Percentiles rank a stretch among this genome's conserved stretches.
These are phyloP conservation scores for Agonopterix subpropinquella DNA, from an alignment of 2,888 invertebrate genomes.

Conservation along the genomic window DNA sequence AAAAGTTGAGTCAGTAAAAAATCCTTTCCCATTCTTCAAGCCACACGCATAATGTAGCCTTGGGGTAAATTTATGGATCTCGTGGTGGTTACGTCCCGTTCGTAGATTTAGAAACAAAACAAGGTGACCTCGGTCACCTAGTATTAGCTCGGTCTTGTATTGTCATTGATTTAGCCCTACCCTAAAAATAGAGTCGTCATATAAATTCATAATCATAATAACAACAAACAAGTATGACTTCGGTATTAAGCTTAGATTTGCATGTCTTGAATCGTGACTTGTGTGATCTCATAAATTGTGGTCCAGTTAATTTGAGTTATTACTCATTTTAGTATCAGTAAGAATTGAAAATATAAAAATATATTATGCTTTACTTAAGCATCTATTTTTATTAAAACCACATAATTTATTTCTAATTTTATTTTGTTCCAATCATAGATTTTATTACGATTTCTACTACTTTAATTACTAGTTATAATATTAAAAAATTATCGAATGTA, in stretches of 20 bases:
- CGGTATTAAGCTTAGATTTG: constrained; percentile 12
- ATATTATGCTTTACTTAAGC: too few relatives aligned
- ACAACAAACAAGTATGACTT: constrained; percentile 8
- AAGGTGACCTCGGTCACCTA: constrained; percentile 8
- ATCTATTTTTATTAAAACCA: too few relatives aligned
- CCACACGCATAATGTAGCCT: constrained; percentile 6
- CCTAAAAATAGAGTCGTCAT: neutral
- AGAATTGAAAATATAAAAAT: too few relatives aligned
- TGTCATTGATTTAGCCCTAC: too few relatives aligned
- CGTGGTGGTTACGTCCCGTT: constrained; percentile 4
- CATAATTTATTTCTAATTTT: too few relatives aligned
- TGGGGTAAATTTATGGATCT: constrained; percentile 7
- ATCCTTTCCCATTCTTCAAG: neutral
- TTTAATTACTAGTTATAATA: too few relatives aligned
- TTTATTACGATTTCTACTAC: too few relatives aligned
- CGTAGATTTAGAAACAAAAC: constrained; percentile 8
- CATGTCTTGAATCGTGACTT: constrained; percentile 18
- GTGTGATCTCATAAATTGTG: constrained; percentile 18
- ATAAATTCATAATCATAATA: constrained; percentile 1
- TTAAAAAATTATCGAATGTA: too few relatives aligned
- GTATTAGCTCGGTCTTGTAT: neutral
- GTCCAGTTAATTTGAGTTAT: constrained; percentile 9
- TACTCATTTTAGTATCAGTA: neutral
- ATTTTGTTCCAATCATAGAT: too few relatives aligned
- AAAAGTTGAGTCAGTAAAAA: neutral